Conservation (phyloP, 2,797 vertebrate species). For the Philypnodon macrostomus region DNA sequence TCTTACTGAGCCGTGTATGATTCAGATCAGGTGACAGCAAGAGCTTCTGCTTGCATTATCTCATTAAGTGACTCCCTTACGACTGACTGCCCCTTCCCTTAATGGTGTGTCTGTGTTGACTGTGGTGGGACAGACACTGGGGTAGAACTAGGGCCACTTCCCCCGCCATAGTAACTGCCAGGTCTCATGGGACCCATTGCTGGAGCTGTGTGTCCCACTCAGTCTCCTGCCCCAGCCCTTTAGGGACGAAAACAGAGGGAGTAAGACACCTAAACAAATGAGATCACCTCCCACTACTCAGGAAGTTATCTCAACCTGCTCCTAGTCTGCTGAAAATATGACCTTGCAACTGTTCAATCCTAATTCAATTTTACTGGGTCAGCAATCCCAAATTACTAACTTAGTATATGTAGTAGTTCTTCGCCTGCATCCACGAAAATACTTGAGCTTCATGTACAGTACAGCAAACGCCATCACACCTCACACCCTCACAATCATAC, state of each 20-base stretch:
- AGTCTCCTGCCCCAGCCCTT: slow-evolving; percentile 22
- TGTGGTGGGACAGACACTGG: slow-evolving; percentile 26
- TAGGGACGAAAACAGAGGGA: slow-evolving; percentile 34
- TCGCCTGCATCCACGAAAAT: neutral
- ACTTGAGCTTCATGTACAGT: neutral
- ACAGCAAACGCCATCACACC: neutral
- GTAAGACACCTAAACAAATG: slow-evolving; percentile 55
- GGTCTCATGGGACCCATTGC: slow-evolving; percentile 41
- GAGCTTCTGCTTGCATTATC: slow-evolving; percentile 37
- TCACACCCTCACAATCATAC: neutral
- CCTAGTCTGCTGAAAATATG: slow-evolving; percentile 1
- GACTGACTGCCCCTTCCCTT: slow-evolving; percentile 2
- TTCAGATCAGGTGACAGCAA: slow-evolving; percentile 18
- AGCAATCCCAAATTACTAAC: slow-evolving; percentile 3
- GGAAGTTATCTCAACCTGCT: slow-evolving; percentile 11
- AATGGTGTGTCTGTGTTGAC: slow-evolving; percentile 34
- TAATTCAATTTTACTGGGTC: slow-evolving; percentile 14
- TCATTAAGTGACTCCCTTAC: slow-evolving; percentile 37
- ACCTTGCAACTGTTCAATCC: neutral
- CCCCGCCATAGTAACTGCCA: slow-evolving; percentile 50
- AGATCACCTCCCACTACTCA: slow-evolving; percentile 44
- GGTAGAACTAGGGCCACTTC: too few species aligned
- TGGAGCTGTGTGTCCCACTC: slow-evolving; percentile 32
- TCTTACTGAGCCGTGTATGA: too few species aligned
- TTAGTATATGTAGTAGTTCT: neutral